Percentiles rank a stretch among this genome's conserved stretches.
Evolutionary conservation across 2,797 vertebrate species (phyloP).

Genomic region (Parauchenoglanis ngamensis): DNA sequence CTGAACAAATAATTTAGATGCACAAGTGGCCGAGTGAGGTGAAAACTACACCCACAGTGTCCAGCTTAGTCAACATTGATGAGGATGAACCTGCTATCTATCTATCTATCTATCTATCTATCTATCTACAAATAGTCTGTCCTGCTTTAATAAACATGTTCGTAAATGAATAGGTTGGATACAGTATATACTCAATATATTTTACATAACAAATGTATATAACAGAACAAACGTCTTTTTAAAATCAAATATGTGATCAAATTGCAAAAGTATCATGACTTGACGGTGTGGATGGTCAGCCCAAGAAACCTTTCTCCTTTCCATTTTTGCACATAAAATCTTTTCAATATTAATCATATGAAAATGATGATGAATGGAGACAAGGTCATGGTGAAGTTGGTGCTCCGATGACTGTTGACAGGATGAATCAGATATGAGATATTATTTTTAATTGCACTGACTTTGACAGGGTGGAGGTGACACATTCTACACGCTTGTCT

Average conservation of each 20-base stretch:
- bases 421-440: conserved; percentile 91
- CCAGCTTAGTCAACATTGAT: conserved; percentile 67
- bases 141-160: background rate
- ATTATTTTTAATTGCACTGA: conserved; percentile 97
- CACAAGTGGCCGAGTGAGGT: conserved; percentile 78
- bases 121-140: background rate
- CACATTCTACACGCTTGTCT: conserved; percentile 82
- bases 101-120: background rate
- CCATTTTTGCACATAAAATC: conserved; percentile 58
- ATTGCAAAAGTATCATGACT: conserved; percentile 1
- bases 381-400: conserved; percentile 81
- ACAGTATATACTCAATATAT: background rate
- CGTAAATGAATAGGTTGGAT: background rate
- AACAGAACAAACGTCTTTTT: background rate
- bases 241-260: conserved; percentile 46
- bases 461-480: conserved; percentile 85
- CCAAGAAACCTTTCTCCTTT: background rate
- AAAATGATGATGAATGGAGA: conserved; percentile 90
- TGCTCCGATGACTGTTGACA: conserved; percentile 76
- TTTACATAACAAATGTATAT: background rate
- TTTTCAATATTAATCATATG: conserved; percentile 81
- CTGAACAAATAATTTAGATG: conserved; percentile 94
- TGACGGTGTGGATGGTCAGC: conserved; percentile 8
- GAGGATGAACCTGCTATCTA: conserved; percentile 46
- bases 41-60: conserved; percentile 75